Evolutionary conservation across 2,797 vertebrate species (phyloP), one percentile per base, ranked within the genome.

Genomic region (Anas capensis): DNA sequence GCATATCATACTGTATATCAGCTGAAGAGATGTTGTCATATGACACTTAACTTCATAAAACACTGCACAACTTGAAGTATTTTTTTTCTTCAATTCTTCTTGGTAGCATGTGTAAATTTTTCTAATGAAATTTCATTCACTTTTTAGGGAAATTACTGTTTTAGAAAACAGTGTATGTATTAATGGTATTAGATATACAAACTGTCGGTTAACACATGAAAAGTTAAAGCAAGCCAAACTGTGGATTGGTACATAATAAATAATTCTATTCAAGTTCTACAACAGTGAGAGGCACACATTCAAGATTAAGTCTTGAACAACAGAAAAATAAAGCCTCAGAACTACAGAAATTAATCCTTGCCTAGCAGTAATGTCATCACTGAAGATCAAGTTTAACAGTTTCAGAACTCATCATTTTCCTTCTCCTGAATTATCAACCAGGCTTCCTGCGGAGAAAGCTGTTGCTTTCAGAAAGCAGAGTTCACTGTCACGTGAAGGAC

Each of bases 141-240:
- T 21, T 88, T 23, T 76, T 69, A 61, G 34, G 72, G 88, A 90
- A 94, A 88, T 62, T 90, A 69, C 51, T 33, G 16, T 5, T 93
- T 91, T 62, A 69, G 46, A 58, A 80, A 93, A 86, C 48, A 80
- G 42, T 18, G 29, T 15, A 33, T 3, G 11, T 70, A 40, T 18
- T 95, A 73, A 88, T 58, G 69, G 23, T 75, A 86, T 62, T 70
- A 88, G 72, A 53, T 71, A 33, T 40, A 78, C 57, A 86, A 82
- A 81, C 77, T 83, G 77, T 73, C 80, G 88, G 15, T 78, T 54
- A 91, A 38, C 90, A 84, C 10, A 92, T 78, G 58, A 92, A 93
- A 86, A 83, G n/a, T 48, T 33, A 79, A 92, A 88, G 73, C 18
- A 75, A 90, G 53, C 53, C 77, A 75, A 88, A 91, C 24, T 88